phyloP scores from a whole-genome alignment of 2,797 vertebrate genomes.

The Myripristis murdjan region DNA sequence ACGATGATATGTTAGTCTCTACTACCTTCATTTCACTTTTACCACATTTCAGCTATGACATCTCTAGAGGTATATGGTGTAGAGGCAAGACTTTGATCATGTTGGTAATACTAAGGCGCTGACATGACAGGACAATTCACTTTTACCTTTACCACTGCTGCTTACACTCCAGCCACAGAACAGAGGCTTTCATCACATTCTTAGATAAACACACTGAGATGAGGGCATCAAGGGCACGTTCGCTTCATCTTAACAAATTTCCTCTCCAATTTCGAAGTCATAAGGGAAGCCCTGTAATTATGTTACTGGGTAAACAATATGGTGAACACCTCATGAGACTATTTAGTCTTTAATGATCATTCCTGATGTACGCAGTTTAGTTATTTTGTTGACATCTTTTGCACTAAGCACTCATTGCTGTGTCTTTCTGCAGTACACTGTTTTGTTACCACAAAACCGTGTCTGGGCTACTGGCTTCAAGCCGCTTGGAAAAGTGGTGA shows the following conservation, averaged over 20 bases:
- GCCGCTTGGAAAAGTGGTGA: too few relatives aligned
- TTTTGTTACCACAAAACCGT: too few relatives aligned
- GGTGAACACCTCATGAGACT: too few relatives aligned
- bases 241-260: neutral
- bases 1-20: neutral
- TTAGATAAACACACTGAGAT: neutral
- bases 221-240: neutral
- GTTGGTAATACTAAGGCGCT: neutral
- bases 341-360: too few relatives aligned
- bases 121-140: neutral
- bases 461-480: too few relatives aligned
- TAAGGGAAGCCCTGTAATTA: neutral
- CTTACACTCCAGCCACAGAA: neutral
- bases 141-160: neutral
- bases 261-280: neutral
- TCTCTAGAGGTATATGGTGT: neutral
- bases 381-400: too few relatives aligned
- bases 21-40: neutral
- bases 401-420: too few relatives aligned
- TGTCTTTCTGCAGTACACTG: too few relatives aligned
- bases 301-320: too few relatives aligned
- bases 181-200: neutral
- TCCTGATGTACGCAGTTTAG: too few relatives aligned
- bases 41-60: neutral
- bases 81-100: neutral